Evolutionary conservation across 1,140 invertebrate species (phyloP), one percentile per base, ranked within the genome.

Genomic region (Drosophila lacertosa): DNA sequence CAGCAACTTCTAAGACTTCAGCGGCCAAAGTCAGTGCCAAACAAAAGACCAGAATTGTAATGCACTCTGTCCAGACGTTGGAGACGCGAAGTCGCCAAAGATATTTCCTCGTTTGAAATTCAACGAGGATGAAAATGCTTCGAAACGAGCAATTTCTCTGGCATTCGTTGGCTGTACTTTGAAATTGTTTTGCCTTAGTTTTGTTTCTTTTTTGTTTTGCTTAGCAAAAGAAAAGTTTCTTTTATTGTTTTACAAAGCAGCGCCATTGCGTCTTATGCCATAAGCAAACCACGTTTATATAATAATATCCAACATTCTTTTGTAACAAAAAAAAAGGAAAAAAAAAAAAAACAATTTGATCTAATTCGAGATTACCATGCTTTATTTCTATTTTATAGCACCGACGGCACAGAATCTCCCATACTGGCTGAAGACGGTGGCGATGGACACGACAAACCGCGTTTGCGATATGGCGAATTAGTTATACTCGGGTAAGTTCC

Each of bases 391-490:
- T 92, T 92, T 90, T 93, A 0, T 92, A 94, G 92, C 92, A 94
- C 94, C 92, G 94, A 95, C 93, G 94, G 94, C 92, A 94, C 94
- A 91, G 94, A 95, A 82, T 94, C 94, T 79, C 94, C 94, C 72
- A 94, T 94, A 90, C 92, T 95, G 91, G 94, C 94, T 88, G 94
- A 95, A 91, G 94, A 94, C 70, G 93, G 93, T 82, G 93, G 93
- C 88, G 93, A 94, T 90, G 93, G 93, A 71, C 93, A 93, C 86
- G 93, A 93, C 26, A 96, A 96, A 92, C 94, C 95, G 71, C 93
- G 94, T 78, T 93, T 96, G 77, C 97, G 97, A 93, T 98, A 97
- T 93, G 97, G 97, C 74, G 97, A 98, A 94, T 94, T 98, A 91
- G 96, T 98, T 91, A 97, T 98, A 92, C 94, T 98, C 91, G 97